Conservation (phyloP, 1,140 invertebrate species). For the Solenopsis invicta region DNA sequence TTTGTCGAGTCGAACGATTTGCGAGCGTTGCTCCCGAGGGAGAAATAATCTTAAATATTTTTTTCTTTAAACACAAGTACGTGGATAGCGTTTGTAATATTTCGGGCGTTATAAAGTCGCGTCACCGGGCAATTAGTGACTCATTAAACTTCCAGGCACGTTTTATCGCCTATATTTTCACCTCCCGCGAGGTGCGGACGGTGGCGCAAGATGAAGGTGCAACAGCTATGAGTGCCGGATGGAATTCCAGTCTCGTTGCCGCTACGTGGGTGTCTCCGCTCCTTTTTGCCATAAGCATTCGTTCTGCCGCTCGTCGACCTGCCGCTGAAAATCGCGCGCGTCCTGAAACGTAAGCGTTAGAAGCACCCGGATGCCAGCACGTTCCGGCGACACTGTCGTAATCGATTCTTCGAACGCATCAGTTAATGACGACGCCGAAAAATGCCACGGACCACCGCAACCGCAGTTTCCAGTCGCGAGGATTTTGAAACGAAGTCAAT, state of each 20-base stretch:
- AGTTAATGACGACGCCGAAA: conserved; percentile 72
- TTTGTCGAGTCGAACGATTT: not conserved
- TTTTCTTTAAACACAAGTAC: conserved; percentile 10
- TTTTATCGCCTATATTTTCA: conserved; percentile 65
- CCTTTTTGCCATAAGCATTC: conserved; percentile 67
- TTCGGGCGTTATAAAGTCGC: not conserved
- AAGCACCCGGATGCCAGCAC: conserved; percentile 76
- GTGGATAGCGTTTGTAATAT: conserved; percentile 1
- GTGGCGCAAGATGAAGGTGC: conserved; percentile 54
- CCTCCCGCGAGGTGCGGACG: conserved; percentile 20
- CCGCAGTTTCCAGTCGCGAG: not conserved
- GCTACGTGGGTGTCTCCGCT: conserved; percentile 60
- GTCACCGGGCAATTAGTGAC: conserved; percentile 31
- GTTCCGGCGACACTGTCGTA: conserved; percentile 73
- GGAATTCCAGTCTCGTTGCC: conserved; percentile 58
- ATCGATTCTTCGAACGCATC: conserved; percentile 76
- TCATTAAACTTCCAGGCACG: conserved; percentile 48
- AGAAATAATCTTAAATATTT: conserved; percentile 13
- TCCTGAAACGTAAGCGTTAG: conserved; percentile 64
- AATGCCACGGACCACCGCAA: conserved; percentile 53
- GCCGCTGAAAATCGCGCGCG: conserved; percentile 57
- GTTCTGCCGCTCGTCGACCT: conserved; percentile 33
- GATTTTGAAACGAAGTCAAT: not conserved
- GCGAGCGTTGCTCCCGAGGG: not conserved
- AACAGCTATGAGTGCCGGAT: conserved; percentile 38